Evolutionary conservation across 2,113 vertebrate genomes (phyloP).

Genomic region (Pygoscelis adeliae): DNA sequence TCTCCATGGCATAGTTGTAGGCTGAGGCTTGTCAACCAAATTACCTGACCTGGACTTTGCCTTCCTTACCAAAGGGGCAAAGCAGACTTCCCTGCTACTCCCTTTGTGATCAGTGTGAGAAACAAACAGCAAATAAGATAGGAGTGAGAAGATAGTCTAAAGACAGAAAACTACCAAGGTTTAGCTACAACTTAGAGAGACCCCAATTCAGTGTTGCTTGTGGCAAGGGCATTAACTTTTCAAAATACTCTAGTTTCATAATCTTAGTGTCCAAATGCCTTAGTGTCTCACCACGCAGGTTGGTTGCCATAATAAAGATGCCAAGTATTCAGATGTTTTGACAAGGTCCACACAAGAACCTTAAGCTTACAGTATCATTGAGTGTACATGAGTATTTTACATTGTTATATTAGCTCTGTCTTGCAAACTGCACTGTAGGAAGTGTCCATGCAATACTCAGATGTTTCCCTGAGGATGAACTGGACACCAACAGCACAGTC

Average conservation of each 20-base stretch:
- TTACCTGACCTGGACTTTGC: not conserved
- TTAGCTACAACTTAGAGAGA: not conserved
- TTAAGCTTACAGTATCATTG: not conserved
- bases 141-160: not conserved
- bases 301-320: not conserved
- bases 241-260: not conserved
- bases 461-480: not conserved
- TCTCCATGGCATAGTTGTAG: not conserved
- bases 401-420: not conserved
- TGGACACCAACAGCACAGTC: not conserved
- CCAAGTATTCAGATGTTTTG: not conserved
- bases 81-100: not conserved
- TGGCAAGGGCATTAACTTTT: not conserved
- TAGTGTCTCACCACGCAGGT: accelerated
- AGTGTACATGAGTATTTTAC: not conserved
- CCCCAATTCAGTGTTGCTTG: not conserved
- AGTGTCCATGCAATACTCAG: not conserved
- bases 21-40: not conserved
- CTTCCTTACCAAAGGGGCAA: not conserved
- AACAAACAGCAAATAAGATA: not conserved
- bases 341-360: not conserved
- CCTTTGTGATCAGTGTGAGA: not conserved
- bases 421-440: not conserved
- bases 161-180: not conserved
- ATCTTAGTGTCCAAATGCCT: not conserved